Base-by-base conservation (phyloP, 2,888 invertebrate species). In the Epinotia bilunana region DNA sequence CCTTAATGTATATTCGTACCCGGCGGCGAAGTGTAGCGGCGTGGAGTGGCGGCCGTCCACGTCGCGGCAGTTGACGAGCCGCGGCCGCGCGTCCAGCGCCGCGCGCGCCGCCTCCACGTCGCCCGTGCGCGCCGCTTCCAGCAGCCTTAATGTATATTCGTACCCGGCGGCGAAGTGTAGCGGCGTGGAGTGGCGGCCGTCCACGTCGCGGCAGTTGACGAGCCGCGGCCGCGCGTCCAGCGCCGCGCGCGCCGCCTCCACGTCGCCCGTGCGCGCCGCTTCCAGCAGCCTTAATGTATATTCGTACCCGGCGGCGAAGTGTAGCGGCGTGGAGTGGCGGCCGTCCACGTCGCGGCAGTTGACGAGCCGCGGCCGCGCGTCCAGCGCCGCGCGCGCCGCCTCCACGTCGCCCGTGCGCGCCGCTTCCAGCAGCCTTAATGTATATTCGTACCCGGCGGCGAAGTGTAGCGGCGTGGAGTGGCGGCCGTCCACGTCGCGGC, bases 331-430 rank as follows among this genome's bases (percentile, higher is more conserved):
- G 2, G 98, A 98, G 86, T 98, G 97, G 70, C 98, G 92, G 0
- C 99, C 99, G 88, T 99, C 99, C 69, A 98, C 95, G 89, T 99
- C 99, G 2, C 99, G 95, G 84, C 99, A 99, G 93, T 99, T 99
- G 55, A 99, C 99, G 46, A 97, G 95, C 82, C 97, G 95, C 3
- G 97, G 97, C 87, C 96, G 95, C 5, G 96, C 95, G 77, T 96
- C 95, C 20, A 98, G 92, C 46, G 97, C 95, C 74, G 96, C 94
- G 70, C 97, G 96, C 0, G 97, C 97, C 46, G 97, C 96, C 80
- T 98, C 98, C 81, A 97, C 95, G 91, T 99, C 99, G 0, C 99
- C 99, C 0, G 98, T 97, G 85, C 99, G 97, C 5, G 99, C 97
- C 1, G 99, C 98, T 86, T 99, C 99, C 72, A 99, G 93, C n/a